phyloP scores from a whole-genome alignment of 2,113 vertebrate genomes.

The Cottus gobio region DNA sequence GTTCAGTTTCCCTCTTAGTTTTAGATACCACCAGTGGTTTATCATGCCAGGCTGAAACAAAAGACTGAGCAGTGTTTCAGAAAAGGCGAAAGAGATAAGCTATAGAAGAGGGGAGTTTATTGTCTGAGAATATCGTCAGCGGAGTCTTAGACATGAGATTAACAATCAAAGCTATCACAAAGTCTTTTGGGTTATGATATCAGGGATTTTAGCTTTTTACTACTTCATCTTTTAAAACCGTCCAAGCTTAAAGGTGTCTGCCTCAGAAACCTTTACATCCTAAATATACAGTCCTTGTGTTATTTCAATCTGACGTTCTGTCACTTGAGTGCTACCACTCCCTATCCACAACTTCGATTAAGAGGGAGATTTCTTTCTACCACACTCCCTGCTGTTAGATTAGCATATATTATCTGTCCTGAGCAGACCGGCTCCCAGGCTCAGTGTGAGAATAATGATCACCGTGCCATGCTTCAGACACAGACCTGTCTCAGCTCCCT shows the following conservation, averaged over 20 bases:
- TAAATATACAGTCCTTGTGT: background rate
- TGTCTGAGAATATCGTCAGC: background rate
- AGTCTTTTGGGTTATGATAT: slow-evolving; percentile 11
- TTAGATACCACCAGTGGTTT: slow-evolving; percentile 11
- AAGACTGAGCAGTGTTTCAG: slow-evolving; percentile 23
- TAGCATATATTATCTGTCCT: slow-evolving; percentile 1
- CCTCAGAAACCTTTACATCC: background rate
- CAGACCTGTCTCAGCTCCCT: slow-evolving; percentile 27
- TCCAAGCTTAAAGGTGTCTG: background rate
- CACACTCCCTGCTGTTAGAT: background rate
- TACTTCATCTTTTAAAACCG: background rate
- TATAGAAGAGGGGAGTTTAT: slow-evolving; percentile 20
- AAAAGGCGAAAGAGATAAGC: slow-evolving; percentile 45
- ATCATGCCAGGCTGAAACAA: slow-evolving; percentile 33
- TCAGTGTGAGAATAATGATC: slow-evolving; percentile 34
- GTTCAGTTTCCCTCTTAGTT: background rate
- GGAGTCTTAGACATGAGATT: background rate
- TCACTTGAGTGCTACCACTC: background rate
- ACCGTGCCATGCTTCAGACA: slow-evolving; percentile 3
- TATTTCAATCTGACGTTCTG: background rate
- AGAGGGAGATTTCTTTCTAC: background rate
- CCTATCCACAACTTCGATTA: slow-evolving; percentile 5
- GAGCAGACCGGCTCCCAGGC: slow-evolving; percentile 1
- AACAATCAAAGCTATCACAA: background rate
- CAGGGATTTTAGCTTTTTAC: slow-evolving; percentile 7